Conservation (phyloP, 2,888 invertebrate genomes). For the Blastobasis adustella region DNA sequence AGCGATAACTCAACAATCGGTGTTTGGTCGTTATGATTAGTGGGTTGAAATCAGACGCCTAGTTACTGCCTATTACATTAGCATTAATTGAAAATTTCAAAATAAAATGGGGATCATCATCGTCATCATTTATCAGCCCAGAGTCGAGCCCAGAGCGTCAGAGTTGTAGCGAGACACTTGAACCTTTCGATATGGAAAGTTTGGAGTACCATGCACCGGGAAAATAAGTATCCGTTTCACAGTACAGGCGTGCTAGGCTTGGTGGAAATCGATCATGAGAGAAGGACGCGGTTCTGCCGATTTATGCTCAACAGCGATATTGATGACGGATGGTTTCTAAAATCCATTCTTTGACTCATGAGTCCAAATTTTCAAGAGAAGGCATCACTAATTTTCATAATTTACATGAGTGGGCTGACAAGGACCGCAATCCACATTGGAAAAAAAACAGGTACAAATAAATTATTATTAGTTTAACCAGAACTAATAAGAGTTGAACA, state of each 20-base stretch:
- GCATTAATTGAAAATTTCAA: no score
- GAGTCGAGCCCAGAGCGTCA: no score
- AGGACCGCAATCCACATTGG: slow-evolving; percentile 10
- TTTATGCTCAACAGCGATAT: no score
- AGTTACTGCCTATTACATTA: no score
- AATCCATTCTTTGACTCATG: slow-evolving; percentile 8
- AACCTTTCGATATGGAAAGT: slow-evolving; percentile 12
- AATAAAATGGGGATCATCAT: no score
- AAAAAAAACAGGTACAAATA: no score
- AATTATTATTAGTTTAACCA: no score
- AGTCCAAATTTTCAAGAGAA: slow-evolving; percentile 8
- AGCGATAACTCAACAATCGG: no score
- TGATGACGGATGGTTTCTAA: slow-evolving; percentile 8
- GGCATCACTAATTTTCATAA: slow-evolving; percentile 12
- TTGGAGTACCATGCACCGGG: slow-evolving; percentile 7
- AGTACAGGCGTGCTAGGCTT: slow-evolving; percentile 6
- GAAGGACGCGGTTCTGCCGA: slow-evolving; percentile 6
- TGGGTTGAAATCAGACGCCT: no score
- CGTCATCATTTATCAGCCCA: no score
- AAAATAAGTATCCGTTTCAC: slow-evolving; percentile 5
- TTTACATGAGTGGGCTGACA: slow-evolving; percentile 10
- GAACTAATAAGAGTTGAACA: no score
- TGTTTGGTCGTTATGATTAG: no score
- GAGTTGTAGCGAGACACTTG: slow-evolving; percentile 8
- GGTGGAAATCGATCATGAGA: slow-evolving; percentile 1